These are phyloP conservation scores for Autographa gamma DNA, from an alignment of 2,888 invertebrate species.

Conservation along the genomic window DNA sequence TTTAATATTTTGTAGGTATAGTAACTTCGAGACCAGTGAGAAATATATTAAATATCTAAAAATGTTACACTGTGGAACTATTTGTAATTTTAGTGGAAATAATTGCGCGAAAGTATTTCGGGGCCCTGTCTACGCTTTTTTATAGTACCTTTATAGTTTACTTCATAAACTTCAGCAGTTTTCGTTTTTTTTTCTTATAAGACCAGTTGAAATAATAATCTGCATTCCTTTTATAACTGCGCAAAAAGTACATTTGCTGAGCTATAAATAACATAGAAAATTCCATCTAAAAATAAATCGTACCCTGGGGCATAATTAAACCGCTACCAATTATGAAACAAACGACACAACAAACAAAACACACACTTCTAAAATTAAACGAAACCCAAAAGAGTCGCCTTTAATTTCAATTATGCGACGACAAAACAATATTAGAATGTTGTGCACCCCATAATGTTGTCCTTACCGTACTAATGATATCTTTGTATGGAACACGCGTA, in stretches of 20 bases:
- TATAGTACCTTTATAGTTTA: too few species aligned
- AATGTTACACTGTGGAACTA: too few species aligned
- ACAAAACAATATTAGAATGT: slow-evolving; percentile 64
- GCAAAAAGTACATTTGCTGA: not conserved
- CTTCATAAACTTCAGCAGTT: too few species aligned
- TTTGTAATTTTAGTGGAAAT: too few species aligned
- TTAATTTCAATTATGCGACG: slow-evolving; percentile 60
- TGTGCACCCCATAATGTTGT: slow-evolving; percentile 64
- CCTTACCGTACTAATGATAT: slow-evolving; percentile 69
- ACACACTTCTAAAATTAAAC: slow-evolving; percentile 31
- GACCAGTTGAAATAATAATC: not conserved
- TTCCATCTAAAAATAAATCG: not conserved
- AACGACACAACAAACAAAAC: slow-evolving; percentile 16
- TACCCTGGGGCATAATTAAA: not conserved
- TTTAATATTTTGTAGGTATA: not conserved
- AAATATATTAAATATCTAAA: too few species aligned
- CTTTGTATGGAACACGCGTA: slow-evolving; percentile 63
- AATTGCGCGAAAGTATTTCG: too few species aligned
- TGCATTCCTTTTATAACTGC: not conserved
- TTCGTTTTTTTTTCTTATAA: not conserved
- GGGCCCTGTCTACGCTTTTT: too few species aligned
- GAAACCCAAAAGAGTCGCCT: slow-evolving; percentile 38
- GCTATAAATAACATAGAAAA: not conserved
- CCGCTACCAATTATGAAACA: slow-evolving; percentile 29
- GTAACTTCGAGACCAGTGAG: too few species aligned